Evolutionary conservation across 2,113 vertebrate genomes (phyloP).

Genomic region (Neofelis nebulosa): DNA sequence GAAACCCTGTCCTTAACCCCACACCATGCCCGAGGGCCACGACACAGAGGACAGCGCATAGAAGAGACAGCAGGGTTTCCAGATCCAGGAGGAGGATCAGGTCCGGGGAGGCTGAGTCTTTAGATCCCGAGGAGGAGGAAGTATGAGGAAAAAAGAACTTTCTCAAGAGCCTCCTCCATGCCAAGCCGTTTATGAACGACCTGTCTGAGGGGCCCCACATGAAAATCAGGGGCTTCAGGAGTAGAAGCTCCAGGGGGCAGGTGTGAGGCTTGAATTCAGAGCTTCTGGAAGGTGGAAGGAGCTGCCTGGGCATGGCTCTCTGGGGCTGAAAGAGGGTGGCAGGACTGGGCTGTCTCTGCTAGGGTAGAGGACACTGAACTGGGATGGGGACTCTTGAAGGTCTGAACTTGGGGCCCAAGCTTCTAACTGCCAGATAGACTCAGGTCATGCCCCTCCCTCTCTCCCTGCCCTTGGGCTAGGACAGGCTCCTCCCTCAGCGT

Average conservation of each 20-base stretch:
- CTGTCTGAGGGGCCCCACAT: neutral
- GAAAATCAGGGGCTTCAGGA: neutral
- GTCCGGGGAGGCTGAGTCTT: neutral
- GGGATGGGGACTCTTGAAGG: neutral
- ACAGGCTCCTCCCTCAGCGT: neutral
- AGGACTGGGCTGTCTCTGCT: neutral
- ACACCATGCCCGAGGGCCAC: neutral
- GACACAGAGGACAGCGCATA: neutral
- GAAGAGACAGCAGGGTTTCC: neutral
- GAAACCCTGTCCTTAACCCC: neutral
- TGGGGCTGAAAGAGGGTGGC: rapidly evolving
- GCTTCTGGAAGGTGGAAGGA: neutral
- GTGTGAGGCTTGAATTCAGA: neutral
- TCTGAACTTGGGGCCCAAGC: neutral
- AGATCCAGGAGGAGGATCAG: neutral
- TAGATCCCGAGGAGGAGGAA: neutral
- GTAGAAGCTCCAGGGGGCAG: neutral
- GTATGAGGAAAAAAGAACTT: neutral
- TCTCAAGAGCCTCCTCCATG: neutral
- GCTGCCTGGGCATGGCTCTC: neutral
- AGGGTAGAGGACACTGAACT: neutral
- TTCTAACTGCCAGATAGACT: neutral
- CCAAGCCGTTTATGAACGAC: neutral
- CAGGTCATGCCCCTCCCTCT: neutral
- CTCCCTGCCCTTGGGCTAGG: neutral